These are phyloP conservation scores for Cenopis cana DNA, from an alignment of 2,888 invertebrate genomes.

Conservation along the genomic window DNA sequence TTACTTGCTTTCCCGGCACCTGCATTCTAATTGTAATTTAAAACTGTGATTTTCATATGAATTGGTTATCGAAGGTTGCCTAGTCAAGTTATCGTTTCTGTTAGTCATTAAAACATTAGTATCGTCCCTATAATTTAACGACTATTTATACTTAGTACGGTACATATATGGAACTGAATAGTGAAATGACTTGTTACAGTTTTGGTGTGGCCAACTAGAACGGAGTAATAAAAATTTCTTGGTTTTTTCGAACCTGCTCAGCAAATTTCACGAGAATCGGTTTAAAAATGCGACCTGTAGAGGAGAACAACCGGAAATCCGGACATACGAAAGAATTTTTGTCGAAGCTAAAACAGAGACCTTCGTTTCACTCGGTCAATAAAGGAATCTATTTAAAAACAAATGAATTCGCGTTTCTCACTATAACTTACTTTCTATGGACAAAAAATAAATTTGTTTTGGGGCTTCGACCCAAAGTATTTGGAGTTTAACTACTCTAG, in stretches of 20 bases:
- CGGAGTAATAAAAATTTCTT: constrained; percentile 10
- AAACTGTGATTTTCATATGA: constrained; percentile 23
- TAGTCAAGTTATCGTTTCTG: constrained; percentile 17
- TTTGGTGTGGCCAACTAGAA: neutral
- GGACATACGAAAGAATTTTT: too few species aligned
- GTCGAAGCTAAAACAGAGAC: too few species aligned
- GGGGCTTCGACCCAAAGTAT: constrained; percentile 10
- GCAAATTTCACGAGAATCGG: too few species aligned
- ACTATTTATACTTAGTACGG: neutral
- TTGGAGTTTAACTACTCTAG: neutral
- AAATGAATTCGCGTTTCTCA: constrained; percentile 29
- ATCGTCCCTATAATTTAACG: neutral
- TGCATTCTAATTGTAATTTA: constrained; percentile 43
- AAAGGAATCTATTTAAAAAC: constrained; percentile 36
- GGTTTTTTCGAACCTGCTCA: too few species aligned
- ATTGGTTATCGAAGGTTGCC: constrained; percentile 20
- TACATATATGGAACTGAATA: neutral
- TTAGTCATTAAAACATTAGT: neutral
- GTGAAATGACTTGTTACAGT: neutral
- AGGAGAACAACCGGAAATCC: too few species aligned
- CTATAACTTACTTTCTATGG: constrained; percentile 32
- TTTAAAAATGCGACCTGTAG: too few species aligned
- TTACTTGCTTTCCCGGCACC: constrained; percentile 34
- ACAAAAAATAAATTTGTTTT: constrained; percentile 35
- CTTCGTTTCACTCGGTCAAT: too few species aligned